Evolutionary conservation across 2,888 invertebrate genomes (phyloP), one percentile per base, ranked within the genome.

Genomic region (Cyrtodaria siliqua): DNA sequence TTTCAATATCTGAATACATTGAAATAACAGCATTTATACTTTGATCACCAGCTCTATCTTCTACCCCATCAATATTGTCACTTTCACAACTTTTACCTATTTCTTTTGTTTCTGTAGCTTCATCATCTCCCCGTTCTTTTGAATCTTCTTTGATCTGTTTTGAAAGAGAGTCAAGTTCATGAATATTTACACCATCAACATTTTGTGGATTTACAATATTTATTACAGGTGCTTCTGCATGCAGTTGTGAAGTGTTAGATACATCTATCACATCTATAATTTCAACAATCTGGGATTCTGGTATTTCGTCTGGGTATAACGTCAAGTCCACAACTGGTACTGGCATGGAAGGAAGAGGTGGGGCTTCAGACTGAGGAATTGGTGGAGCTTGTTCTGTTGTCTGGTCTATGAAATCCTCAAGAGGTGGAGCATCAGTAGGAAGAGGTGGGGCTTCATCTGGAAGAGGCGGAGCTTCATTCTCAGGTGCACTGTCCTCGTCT

Each of bases 21-120:
- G 62, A 72, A 42, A 80, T 76, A 42, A 80, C 76, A 55, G 47
- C 61, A 57, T 61, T 66, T 47, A 79, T 66, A 67, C 67, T 70
- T 40, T 66, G 67, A 61, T 77, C 76, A 52, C 53, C 61, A 18
- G 18, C 12, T 27, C 66, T 50, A 47, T 26, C 55, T 42, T 59
- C 52, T 12, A 26, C 33, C n/a, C 18, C 26, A 42, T 42, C 12
- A 40, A 18, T 18, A 57, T 24, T 33, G 55, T 9, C 18, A 24
- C 23, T 12, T 23, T 40, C 29, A 44, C 16, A 4, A 47, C 29
- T 47, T 3, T 27, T 40, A 8, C 38, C 56, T 20, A 29, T 33
- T 8, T 44, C 26, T 53, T 24, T 53, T 8, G 18, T 47, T 26
- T 20, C 16, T 20, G 49, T 23, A n/a, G 72, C 74, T 14, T 56